Base-by-base conservation (phyloP, 2,797 vertebrate genomes). In the Lates japonicus region DNA sequence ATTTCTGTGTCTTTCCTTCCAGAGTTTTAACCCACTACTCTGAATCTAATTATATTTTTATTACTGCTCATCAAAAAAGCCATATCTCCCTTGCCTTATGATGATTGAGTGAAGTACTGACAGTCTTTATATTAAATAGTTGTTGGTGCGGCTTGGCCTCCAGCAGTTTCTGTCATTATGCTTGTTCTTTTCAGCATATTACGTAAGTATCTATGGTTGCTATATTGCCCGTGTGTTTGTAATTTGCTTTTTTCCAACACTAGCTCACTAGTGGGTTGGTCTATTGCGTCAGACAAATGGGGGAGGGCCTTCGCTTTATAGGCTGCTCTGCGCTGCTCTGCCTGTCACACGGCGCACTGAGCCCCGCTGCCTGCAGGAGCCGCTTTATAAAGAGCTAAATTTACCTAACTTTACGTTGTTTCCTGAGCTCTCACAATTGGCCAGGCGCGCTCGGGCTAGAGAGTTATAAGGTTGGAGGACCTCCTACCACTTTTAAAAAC, bases 351-450 rank as follows among this genome's bases (percentile, higher is more conserved):
- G 57, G 87, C 67, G 46, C 44, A 85, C 87, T 92, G 83, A 91
- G 80, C 52, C 17, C 71, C 16, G 22, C 84, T 67, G 83, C 71
- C 80, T 68, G 37, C 83, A 81, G 49, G 71, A 91, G 66, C 86
- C 79, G 76, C 96, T 95, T 98, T 99, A 96, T 98, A 99, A 97
- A 98, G 95, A 91, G 96, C 97, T 99, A 98, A 97, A 97, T 98
- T 97, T 98, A 96, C 94, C 96, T 90, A 93, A 95, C 94, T 96
- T 95, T 96, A 97, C 97, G 97, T 94, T 93, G 95, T 97, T 98
- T 97, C 97, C 97, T 96, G 95, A 94, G 89, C 94, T 91, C 93
- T 93, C 93, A 95, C 97, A 95, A 96, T 97, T 97, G 97, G 97
- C 95, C 93, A 68, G 78, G 76, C 82, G 60, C 0, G 2, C 63